Evolutionary conservation across 2,888 invertebrate genomes (phyloP), one percentile per base, ranked within the genome.

Genomic region (Unio delphinus): DNA sequence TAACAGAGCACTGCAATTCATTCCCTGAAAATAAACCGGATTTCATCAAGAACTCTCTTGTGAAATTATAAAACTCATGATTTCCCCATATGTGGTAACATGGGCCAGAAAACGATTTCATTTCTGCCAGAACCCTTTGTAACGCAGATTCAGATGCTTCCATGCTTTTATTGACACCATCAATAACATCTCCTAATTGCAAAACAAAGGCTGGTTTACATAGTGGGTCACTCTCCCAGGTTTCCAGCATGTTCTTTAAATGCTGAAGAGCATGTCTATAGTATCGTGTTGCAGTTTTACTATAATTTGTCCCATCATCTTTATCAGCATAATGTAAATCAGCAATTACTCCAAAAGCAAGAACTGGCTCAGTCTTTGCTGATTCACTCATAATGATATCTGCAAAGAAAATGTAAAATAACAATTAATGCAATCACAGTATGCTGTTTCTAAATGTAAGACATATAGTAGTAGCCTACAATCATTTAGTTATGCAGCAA

Each of bases 101-200:
- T n/a, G 81, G 76, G 23, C 70, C 72, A 8, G 58, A 45, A 60
- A 83, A 79, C n/a, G 72, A 65, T 6, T 75, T 64, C 67, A 89
- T 86, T 15, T 80, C 80, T n/a, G 78, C 76, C 34, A 88, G 63
- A 11, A 86, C 81, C 45, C 78, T 74, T n/a, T 74, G 66, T 15
- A 90, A 65, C 20, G 88, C 85, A 5, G 55, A 61, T 6, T 80
- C 67, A 23, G 86, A 82, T 34, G 75, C 75, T n/a, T 79, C 74
- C 11, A 78, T 71, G 5, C 69, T 69, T 59, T 78, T 82, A 74
- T 87, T 89, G 30, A 80, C 71, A 0, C 89, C 89, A 81, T 90
- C 90, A 62, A 90, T 85, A 5, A 89, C 70, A 79, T 90, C 90
- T n/a, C 90, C 90, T 34, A 90, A 80, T 63, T 90, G 89, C 4